Evolutionary conservation across 2,113 vertebrate species (phyloP).

Genomic region (Acanthisitta chloris): DNA sequence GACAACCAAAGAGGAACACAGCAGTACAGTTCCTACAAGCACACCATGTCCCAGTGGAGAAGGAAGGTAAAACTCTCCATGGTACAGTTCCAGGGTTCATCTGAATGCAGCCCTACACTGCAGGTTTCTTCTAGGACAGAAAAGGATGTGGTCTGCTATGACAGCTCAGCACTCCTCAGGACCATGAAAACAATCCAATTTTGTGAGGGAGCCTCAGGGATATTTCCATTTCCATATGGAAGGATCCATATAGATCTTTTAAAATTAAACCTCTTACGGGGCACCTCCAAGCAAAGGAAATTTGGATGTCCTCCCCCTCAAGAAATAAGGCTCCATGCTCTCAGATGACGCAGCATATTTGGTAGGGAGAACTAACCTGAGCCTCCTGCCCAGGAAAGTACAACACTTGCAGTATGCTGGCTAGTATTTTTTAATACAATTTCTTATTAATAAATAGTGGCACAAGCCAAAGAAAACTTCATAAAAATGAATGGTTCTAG

Average conservation of each 20-base stretch:
- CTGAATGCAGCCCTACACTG: not conserved
- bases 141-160: fast-evolving
- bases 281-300: not conserved
- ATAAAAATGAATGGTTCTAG: not conserved
- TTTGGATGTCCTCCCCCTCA: not conserved
- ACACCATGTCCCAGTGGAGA: fast-evolving
- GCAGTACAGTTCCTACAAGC: not conserved
- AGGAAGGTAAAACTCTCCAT: not conserved
- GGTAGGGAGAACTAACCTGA: not conserved
- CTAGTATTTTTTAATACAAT: not conserved
- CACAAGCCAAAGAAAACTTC: not conserved
- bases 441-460: not conserved
- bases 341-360: not conserved
- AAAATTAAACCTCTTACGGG: not conserved
- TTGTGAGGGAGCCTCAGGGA: not conserved
- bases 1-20: not conserved
- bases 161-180: not conserved
- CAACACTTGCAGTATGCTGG: not conserved
- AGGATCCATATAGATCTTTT: not conserved
- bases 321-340: not conserved
- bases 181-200: not conserved
- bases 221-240: not conserved
- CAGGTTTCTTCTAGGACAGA: not conserved
- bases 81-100: not conserved
- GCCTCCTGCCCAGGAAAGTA: not conserved